Evolutionary conservation across 2,888 invertebrate species (phyloP), one percentile per base, ranked within the genome.

Genomic region (Eristalis pertinax): DNA sequence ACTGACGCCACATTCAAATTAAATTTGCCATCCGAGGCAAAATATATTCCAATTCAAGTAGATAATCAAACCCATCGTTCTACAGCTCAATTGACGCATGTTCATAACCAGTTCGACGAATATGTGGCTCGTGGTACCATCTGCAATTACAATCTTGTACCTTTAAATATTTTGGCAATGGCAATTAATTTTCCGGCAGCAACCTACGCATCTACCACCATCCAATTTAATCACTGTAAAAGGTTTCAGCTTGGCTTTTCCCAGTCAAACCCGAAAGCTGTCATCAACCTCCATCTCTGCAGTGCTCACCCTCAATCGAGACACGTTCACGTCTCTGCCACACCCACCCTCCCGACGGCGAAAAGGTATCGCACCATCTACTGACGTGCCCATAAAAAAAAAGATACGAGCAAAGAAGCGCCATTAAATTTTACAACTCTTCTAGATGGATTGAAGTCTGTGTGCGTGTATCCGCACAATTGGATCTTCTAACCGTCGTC

Each of bases 171-270:
- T n/a, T 83, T 83, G 78, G 78, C 78, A 86, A 86, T 86, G 78
- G 78, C 78, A 86, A 86, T 86, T 86, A 86, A 86, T 86, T 86
- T 83, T 72, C 50, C 74, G 86, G 78, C 70, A 58, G 35, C 60
- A 68, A 76, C 67, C 73, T 67, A 22, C 67, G 69, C 62, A 41
- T 68, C 73, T 62, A 74, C 70, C 72, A 67, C 68, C 63, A 84
- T 84, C 64, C 73, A 87, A 87, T 87, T 87, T 84, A 87, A 87
- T 87, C 84, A 87, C 84, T 87, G 84, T 87, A 87, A 87, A 87
- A 87, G 87, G 87, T 87, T 87, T 79, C 58, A 43, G 83, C 67
- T 72, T 83, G 74, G 74, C 78, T 78, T 87, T 79, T 79, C 78
- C 29, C 65, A 79, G 75, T 11, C 78, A 67, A 75, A 35, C 78